These are phyloP conservation scores for Cremastobaeus sp. DNA, from an alignment of 2,888 invertebrate species.

Conservation along the genomic window DNA sequence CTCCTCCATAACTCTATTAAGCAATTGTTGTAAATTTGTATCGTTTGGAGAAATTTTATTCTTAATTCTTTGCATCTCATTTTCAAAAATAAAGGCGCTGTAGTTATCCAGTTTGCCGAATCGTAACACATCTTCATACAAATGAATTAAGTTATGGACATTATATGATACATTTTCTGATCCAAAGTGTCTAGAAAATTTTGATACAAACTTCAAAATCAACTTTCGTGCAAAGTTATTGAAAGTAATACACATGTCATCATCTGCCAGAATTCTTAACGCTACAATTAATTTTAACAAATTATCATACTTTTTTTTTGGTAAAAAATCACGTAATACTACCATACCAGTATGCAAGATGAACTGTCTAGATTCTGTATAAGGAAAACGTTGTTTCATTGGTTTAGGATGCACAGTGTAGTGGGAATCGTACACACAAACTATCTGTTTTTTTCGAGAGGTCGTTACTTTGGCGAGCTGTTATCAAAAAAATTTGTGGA, in stretches of 20 bases:
- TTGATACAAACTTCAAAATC: constrained; percentile 34
- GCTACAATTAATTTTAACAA: constrained; percentile 62
- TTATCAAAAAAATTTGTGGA: too few relatives aligned
- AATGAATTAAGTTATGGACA: constrained; percentile 64
- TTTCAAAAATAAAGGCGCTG: too few relatives aligned
- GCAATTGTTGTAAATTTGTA: too few relatives aligned
- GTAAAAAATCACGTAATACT: constrained; percentile 57
- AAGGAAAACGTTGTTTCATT: too few relatives aligned
- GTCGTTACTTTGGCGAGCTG: too few relatives aligned
- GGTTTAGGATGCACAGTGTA: too few relatives aligned
- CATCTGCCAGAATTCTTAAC: constrained; percentile 55
- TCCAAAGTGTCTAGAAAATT: too few relatives aligned
- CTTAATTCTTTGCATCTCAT: constrained; percentile 3
- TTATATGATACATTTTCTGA: too few relatives aligned
- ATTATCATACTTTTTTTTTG: constrained; percentile 55
- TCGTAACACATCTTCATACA: constrained; percentile 60
- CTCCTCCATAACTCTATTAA: too few relatives aligned
- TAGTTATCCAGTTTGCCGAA: constrained; percentile 33
- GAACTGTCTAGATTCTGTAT: constrained; percentile 63
- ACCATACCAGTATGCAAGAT: constrained; percentile 64
- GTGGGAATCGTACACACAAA: too few relatives aligned
- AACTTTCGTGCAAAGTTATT: constrained; percentile 26
- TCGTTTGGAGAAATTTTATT: too few relatives aligned
- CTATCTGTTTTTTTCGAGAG: too few relatives aligned
- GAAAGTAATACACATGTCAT: constrained; percentile 11